Conservation (phyloP, 2,797 vertebrate species). For the Pipistrellus pipistrellus region DNA sequence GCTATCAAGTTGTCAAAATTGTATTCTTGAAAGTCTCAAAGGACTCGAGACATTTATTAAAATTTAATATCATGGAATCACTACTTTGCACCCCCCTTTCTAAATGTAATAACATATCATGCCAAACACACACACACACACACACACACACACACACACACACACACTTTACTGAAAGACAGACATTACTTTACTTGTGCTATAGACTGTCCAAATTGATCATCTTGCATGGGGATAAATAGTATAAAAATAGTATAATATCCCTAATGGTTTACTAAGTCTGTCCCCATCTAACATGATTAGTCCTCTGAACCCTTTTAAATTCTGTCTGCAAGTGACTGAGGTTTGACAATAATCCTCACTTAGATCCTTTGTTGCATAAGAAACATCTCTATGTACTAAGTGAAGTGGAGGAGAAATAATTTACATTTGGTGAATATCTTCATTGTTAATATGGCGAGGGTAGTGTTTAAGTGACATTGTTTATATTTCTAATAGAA, state of each 20-base stretch:
- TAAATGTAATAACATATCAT: not conserved
- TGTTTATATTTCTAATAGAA: conserved; percentile 33
- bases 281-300: conserved; percentile 10
- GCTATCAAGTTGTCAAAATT: not conserved
- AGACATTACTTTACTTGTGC: not conserved
- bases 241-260: not conserved
- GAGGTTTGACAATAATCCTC: not conserved
- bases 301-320: conserved; percentile 16
- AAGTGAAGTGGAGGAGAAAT: not conserved
- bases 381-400: not conserved
- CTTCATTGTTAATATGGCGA: not conserved
- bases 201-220: not conserved
- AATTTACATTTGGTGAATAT: conserved; percentile 15
- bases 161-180: not conserved
- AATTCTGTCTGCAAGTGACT: conserved; percentile 41
- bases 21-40: not conserved
- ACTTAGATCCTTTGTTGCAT: not conserved
- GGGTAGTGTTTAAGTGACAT: not conserved
- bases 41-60: not conserved
- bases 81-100: not conserved
- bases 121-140: not conserved
- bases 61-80: not conserved
- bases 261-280: not conserved
- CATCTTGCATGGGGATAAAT: not conserved
- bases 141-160: not conserved